phyloP scores from a whole-genome alignment of 2,797 vertebrate genomes.

The Onychomys arenicola region DNA sequence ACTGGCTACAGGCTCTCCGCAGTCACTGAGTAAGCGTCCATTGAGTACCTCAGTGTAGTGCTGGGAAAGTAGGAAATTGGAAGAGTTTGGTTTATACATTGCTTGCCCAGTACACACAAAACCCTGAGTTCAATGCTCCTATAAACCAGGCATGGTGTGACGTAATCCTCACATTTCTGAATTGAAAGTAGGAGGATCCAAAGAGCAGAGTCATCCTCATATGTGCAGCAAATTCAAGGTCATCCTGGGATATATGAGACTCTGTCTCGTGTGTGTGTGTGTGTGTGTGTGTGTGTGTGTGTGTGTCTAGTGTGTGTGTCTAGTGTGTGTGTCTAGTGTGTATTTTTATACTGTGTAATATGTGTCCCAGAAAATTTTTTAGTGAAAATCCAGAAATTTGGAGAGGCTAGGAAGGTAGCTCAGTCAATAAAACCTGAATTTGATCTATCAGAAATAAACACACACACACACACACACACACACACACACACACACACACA shows the following conservation, averaged over 20 bases:
- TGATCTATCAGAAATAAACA: too few relatives aligned
- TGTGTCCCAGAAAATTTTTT: background rate
- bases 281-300: too few relatives aligned
- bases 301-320: background rate
- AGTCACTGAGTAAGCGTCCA: too few relatives aligned
- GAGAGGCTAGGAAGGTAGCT: background rate
- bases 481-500: too few relatives aligned
- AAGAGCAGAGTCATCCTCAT: background rate
- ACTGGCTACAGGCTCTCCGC: too few relatives aligned
- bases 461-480: background rate
- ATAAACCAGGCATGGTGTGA: background rate
- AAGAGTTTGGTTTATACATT: background rate
- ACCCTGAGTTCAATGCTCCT: background rate
- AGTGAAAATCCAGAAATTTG: background rate
- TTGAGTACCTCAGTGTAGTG: too few relatives aligned
- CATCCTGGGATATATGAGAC: background rate
- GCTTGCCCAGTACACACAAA: background rate
- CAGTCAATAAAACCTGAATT: background rate
- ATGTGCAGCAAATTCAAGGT: background rate
- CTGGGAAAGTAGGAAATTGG: too few relatives aligned
- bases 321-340: background rate
- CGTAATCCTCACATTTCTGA: background rate
- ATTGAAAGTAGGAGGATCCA: background rate
- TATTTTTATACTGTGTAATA: background rate
- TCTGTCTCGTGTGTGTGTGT: background rate